Evolutionary conservation across 2,797 vertebrate species (phyloP), one percentile per base, ranked within the genome.

Genomic region (Cyprinella venusta): DNA sequence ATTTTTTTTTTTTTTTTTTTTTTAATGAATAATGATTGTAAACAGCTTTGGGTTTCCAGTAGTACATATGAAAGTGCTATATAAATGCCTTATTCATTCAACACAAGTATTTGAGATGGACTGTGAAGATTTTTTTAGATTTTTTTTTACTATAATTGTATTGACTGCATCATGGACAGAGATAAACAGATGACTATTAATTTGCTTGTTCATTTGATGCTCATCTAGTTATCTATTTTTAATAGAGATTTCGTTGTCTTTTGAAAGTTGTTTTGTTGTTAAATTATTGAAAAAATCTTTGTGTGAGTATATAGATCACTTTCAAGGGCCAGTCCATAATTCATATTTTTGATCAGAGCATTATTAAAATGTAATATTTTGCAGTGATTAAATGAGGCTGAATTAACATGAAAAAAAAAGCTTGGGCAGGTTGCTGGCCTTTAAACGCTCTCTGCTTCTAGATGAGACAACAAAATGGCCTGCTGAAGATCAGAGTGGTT

Each of bases 401-500:
- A 76, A 85, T 56, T 80, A 71, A 65, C 48, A 67, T 72, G 21
- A n/a, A 38, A 65, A 48, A 61, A 40, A 61, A 52, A 61, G 81
- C 36, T 65, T 21, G 48, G 76, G 78, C 71, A 70, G 48, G 52
- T 74, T 71, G 26, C 71, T 86, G 85, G 76, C 84, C 83, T 87
- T 84, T 85, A 85, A 90, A 86, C 26, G 84, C 78, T 87, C 88
- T 86, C 85, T 85, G 86, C 83, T 83, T 84, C 63, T 84, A 48
- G 59, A 71, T 76, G 76, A 76, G 26, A 52, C 42, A 61, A 87
- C 89, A 86, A 88, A 85, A 85, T 84, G 87, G 69, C 86, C 86
- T 79, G 86, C 84, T 92, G 90, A 93, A 91, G 91, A 93, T 91
- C 94, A 94, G 93, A 94, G 94, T 94, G 94, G 93, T 94, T 93